These are phyloP conservation scores for Pluvianellus socialis DNA, from an alignment of 2,113 vertebrate species.

Conservation along the genomic window DNA sequence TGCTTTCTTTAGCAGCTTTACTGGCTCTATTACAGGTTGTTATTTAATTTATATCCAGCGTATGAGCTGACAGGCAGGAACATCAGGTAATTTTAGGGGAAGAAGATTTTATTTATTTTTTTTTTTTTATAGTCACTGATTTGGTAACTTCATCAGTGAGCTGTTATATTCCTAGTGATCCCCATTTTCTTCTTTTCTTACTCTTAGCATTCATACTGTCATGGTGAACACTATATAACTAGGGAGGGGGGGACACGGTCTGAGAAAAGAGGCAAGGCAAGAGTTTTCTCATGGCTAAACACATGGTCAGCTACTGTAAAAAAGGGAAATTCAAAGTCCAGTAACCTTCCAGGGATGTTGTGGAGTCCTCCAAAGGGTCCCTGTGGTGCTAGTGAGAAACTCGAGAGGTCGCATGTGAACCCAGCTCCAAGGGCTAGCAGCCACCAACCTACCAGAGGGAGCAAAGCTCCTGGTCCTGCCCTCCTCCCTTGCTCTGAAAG, in stretches of 20 bases:
- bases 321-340: background rate
- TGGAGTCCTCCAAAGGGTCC: background rate
- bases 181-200: background rate
- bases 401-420: background rate
- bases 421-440: background rate
- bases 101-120: background rate
- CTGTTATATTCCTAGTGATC: background rate
- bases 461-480: background rate
- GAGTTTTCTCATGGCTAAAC: background rate
- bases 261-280: background rate
- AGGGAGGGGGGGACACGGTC: background rate
- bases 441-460: background rate
- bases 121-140: background rate
- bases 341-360: background rate
- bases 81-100: background rate
- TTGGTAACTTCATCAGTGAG: background rate
- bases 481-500: background rate
- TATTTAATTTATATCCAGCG: background rate
- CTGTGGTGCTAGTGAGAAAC: background rate
- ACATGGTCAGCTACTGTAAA: background rate
- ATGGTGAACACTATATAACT: background rate
- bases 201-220: background rate
- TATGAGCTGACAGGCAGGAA: background rate
- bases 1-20: constrained; percentile 50
- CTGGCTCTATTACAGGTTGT: background rate